Evolutionary conservation across 2,113 vertebrate genomes (phyloP).

Genomic region (Ceuthmochares aereus): DNA sequence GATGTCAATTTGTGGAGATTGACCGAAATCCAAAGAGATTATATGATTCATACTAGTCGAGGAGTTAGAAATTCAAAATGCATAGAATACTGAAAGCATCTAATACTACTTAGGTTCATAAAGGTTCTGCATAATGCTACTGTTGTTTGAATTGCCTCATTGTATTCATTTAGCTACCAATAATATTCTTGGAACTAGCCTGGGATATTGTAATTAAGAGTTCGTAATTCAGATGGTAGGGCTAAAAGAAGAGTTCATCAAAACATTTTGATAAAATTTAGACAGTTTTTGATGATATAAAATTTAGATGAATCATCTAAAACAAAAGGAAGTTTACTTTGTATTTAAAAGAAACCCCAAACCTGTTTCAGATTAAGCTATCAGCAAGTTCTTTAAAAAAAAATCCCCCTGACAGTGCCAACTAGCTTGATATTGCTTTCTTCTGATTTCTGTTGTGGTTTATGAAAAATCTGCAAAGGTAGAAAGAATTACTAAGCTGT

Average conservation of each 20-base stretch:
- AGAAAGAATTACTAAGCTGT: background rate
- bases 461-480: background rate
- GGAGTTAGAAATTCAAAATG: background rate
- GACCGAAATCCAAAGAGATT: background rate
- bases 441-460: background rate
- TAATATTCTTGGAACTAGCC: background rate
- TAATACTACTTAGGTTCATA: background rate
- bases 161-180: background rate
- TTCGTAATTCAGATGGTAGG: background rate
- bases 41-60: background rate
- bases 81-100: background rate
- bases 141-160: background rate
- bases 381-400: background rate
- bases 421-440: background rate
- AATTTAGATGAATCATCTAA: background rate
- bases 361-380: background rate
- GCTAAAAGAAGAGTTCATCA: background rate
- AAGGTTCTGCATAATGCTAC: background rate
- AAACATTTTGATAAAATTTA: background rate
- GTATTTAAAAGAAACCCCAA: background rate
- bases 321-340: background rate
- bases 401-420: background rate
- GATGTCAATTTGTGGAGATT: background rate
- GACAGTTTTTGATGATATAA: background rate
- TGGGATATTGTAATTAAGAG: background rate